Base-by-base conservation (phyloP, 2,113 vertebrate species). In the Paratilapia polleni region DNA sequence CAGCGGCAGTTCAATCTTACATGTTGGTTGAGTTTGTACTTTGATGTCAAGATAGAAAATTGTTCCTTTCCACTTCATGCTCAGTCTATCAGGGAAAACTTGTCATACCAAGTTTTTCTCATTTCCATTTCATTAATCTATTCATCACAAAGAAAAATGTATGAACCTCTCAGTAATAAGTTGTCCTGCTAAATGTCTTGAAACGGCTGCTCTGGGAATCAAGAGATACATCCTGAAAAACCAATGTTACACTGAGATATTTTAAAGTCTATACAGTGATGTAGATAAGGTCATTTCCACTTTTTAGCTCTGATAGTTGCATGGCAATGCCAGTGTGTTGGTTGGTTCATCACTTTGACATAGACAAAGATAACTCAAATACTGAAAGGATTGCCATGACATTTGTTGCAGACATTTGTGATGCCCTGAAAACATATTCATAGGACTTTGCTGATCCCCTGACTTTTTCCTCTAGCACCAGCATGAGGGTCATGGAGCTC, bases 111-210 rank as follows among this genome's bases (percentile, higher is more conserved):
- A 80, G 73, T 91, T 93, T 88, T 89, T 85, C 87, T 92, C 70
- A 64, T 93, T 93, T 93, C 87, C 88, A 90, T 90, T 87, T 87
- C 80, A 93, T 90, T 91, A 91, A 93, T 90, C 85, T 76, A 90
- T 90, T 93, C 88, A 92, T 91, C 89, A 94, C 86, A 92, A 87
- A 91, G 87, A 92, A 90, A 92, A 90, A 93, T 88, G 63, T 79
- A 92, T 88, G 88, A 93, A 89, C 62, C 84, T 54, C 73, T 88
- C 68, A 52, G 63, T 89, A 79, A 89, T 91, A 88, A 68, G 77
- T 88, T 85, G 85, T 88, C 82, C 87, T 87, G 60, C 47, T 90
- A 88, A 93, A 92, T 87, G 90, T 86, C 64, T 85, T 68, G 66
- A 88, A 88, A 87, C 26, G 26, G 60, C 78, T 79, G 76, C 80